These are phyloP conservation scores for Stomatorhinus walkeri DNA, from an alignment of 2,797 vertebrate genomes.

Conservation along the genomic window DNA sequence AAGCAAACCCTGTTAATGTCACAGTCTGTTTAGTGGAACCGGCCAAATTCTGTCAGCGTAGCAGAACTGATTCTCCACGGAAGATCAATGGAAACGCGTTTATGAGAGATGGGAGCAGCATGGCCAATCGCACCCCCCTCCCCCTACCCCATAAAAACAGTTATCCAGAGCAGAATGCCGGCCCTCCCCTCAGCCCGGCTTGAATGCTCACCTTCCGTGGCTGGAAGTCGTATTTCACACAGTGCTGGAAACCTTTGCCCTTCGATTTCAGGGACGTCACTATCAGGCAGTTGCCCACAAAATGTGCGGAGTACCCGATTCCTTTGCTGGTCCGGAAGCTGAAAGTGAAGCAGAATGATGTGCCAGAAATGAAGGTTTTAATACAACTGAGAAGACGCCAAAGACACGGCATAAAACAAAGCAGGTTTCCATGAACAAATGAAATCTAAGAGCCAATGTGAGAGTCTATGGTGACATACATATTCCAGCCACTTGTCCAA, in stretches of 20 bases:
- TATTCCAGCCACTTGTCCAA: neutral
- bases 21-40: neutral
- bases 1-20: neutral
- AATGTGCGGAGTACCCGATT: constrained; percentile 96
- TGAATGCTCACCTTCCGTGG: constrained; percentile 80
- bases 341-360: constrained; percentile 19
- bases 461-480: constrained; percentile 56
- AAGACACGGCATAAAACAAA: neutral
- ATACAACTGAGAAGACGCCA: neutral
- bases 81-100: neutral
- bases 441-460: constrained; percentile 65
- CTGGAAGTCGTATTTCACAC: constrained; percentile 97
- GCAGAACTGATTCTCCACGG: neutral
- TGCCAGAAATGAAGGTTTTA: neutral
- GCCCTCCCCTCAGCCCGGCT: neutral
- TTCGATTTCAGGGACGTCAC: constrained; percentile 96
- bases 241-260: constrained; percentile 98
- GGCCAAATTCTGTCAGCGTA: neutral
- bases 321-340: constrained; percentile 99
- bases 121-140: neutral
- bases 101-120: neutral
- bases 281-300: constrained; percentile 97
- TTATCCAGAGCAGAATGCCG: neutral
- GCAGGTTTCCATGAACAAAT: neutral
- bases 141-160: neutral